Conservation (phyloP, 2,797 vertebrate genomes). For the Alosa sapidissima region DNA sequence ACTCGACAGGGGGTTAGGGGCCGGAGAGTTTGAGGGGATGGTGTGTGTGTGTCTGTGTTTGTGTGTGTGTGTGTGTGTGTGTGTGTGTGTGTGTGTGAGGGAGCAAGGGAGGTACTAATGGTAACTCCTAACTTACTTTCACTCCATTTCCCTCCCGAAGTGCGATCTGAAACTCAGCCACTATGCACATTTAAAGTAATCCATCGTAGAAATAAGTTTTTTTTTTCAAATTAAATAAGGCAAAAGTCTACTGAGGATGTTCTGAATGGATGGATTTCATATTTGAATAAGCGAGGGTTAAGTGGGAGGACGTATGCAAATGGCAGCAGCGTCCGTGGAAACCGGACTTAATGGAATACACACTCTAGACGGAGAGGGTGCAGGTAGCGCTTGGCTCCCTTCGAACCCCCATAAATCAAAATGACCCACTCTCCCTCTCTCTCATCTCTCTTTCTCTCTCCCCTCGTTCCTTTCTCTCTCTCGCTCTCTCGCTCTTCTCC, state of each 20-base stretch:
- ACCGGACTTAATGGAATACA: conserved; percentile 50
- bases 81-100: not conserved
- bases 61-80: not conserved
- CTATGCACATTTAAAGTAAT: conserved; percentile 32
- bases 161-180: not conserved
- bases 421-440: conserved; percentile 49
- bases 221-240: conserved; percentile 35
- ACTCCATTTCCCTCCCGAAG: conserved; percentile 4
- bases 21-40: conserved; percentile 8
- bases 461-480: not conserved
- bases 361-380: not conserved
- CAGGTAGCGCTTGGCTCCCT: conserved; percentile 43
- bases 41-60: not conserved
- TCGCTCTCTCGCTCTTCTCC: not conserved
- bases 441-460: not conserved
- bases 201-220: conserved; percentile 38
- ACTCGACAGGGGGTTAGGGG: conserved; percentile 24
- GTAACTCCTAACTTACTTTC: not conserved
- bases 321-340: conserved; percentile 46
- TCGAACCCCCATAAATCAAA: conserved; percentile 55
- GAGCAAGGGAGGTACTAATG: not conserved
- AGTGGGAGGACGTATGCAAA: conserved; percentile 33
- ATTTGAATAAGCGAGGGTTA: conserved; percentile 38
- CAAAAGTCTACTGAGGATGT: conserved; percentile 37
- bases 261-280: conserved; percentile 45